Evolutionary conservation across 92 coral and sea anemone genomes (phyloP), one percentile per base, ranked within the genome.

Genomic region (Parazoanthus darwini): DNA sequence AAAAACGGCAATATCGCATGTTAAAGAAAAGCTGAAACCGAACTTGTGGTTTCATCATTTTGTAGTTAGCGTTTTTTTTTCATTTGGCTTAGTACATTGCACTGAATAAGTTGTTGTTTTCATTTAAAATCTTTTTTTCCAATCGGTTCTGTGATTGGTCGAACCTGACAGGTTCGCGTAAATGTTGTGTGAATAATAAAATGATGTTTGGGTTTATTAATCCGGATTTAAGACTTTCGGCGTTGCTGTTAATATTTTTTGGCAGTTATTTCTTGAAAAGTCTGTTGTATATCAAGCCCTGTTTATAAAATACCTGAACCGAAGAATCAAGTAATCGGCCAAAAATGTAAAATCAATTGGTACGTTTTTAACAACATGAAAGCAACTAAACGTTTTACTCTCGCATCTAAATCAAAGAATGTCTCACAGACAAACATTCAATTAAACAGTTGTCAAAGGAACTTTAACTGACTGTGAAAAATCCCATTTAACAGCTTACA

Each of bases 91-190:
- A 76, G 20, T 76, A 76, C 46, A 76, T 76, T 76, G 35, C 51
- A 38, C 51, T 51, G 46, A 76, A 39, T 51, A 76, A n/a, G 10
- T 39, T 39, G 43, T 6, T 38, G 79, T 76, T 76, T 76, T 39
- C 36, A 33, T 48, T 33, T 13, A 51, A 50, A 79, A 25, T 18
- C 13, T 13, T 11, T 76, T 38, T 36, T 37, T 38, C n/a, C 58
- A 44, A 26, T 43, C 33, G 82, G 42, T 1, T 44, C 82, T 25
- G 37, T 42, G 82, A 79, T 79, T 79, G 82, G 82, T 51, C 37
- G 26, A 79, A 79, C 23, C 25, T 33, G 83, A 5, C 83, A 79
- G 43, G 67, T 78, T 78, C 76, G 33, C 37, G 38, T 72, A 9
- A 72, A 72, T 54, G 37, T 15, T 35, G 78, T 33, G 46, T 74